phyloP scores from a whole-genome alignment of 2,888 invertebrate genomes.

The Ophion slaviceki region DNA sequence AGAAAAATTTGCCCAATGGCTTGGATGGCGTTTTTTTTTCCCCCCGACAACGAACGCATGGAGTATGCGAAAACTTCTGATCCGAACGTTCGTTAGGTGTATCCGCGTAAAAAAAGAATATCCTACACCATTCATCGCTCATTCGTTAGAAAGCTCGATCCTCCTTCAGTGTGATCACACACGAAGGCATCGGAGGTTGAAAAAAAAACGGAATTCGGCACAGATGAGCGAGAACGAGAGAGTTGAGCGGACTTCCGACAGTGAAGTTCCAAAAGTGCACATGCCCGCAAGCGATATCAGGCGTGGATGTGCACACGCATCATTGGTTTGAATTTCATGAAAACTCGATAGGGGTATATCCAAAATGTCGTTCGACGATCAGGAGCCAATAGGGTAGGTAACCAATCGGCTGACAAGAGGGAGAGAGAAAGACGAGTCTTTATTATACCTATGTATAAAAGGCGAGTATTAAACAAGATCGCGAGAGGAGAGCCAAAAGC shows the following conservation, averaged over 20 bases:
- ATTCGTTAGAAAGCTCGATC: too few relatives aligned
- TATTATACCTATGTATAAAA: background rate
- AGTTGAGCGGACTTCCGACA: slow-evolving; percentile 32
- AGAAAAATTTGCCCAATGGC: background rate
- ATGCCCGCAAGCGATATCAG: slow-evolving; percentile 20
- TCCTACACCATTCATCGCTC: too few relatives aligned
- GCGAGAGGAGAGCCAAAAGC: slow-evolving; percentile 38
- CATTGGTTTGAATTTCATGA: slow-evolving; percentile 49
- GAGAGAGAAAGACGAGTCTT: slow-evolving; percentile 1
- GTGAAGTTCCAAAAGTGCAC: slow-evolving; percentile 39
- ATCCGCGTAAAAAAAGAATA: too few relatives aligned
- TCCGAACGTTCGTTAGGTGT: background rate
- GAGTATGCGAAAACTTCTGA: background rate
- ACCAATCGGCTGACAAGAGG: background rate
- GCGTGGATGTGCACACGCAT: slow-evolving; percentile 42
- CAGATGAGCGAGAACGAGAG: background rate
- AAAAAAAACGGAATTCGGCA: slow-evolving; percentile 15
- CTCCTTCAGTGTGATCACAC: too few relatives aligned
- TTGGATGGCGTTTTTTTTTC: background rate
- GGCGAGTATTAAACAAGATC: slow-evolving; percentile 42
- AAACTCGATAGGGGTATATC: slow-evolving; percentile 45
- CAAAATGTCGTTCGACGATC: background rate
- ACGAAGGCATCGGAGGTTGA: too few relatives aligned
- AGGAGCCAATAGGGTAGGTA: background rate
- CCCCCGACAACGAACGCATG: background rate